Conservation (phyloP, 2,797 vertebrate species). For the Eulemur albifrons region DNA sequence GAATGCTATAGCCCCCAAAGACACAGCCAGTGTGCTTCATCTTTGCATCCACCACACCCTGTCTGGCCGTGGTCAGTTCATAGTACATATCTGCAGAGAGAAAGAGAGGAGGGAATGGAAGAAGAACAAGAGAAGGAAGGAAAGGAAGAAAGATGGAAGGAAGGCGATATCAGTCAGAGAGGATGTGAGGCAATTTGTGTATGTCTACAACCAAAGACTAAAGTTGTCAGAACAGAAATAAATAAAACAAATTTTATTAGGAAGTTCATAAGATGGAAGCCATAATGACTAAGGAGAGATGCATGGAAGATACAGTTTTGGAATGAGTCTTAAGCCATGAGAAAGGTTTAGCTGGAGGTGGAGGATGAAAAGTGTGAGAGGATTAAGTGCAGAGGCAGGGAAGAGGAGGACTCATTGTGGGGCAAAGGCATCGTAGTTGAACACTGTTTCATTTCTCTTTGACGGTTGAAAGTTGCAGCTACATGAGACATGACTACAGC, state of each 20-base stretch:
- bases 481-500: not conserved
- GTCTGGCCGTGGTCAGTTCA: not conserved
- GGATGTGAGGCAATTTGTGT: not conserved
- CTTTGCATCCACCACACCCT: not conserved
- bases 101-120: not conserved
- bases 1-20: not conserved
- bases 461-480: not conserved
- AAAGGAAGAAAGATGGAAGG: not conserved
- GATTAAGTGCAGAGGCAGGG: not conserved
- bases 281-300: not conserved
- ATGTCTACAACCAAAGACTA: not conserved
- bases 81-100: not conserved
- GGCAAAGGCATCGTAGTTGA: fast-evolving
- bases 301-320: not conserved
- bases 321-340: not conserved
- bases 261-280: not conserved
- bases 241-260: not conserved
- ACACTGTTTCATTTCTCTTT: not conserved
- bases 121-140: not conserved
- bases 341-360: not conserved
- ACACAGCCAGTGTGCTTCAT: not conserved
- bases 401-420: not conserved
- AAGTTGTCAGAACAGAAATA: not conserved
- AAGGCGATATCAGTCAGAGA: not conserved
- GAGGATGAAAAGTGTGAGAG: not conserved